Conservation (phyloP, 2,113 vertebrate species). For the Eptesicus fuscus region DNA sequence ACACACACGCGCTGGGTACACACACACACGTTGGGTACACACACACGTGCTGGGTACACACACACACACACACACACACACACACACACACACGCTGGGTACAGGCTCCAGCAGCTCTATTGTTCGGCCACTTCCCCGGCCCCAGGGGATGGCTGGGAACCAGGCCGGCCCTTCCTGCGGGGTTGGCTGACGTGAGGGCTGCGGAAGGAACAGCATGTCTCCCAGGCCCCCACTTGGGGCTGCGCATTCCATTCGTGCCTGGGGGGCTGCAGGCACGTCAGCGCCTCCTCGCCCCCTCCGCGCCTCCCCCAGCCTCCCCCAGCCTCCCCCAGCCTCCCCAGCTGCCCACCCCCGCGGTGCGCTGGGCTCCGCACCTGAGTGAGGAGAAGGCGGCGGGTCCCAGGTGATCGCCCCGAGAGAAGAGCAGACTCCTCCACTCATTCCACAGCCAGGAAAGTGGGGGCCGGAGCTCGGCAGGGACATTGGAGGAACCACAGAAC, state of each 20-base stretch:
- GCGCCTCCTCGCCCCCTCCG: background rate
- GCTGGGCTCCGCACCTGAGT: fast-evolving
- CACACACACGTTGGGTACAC: background rate
- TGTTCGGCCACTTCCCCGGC: conserved; percentile 53
- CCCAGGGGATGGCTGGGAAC: conserved; percentile 10
- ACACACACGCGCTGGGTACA: background rate
- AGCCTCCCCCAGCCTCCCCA: background rate
- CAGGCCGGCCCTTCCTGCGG: conserved; percentile 49
- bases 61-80: background rate
- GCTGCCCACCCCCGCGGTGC: fast-evolving
- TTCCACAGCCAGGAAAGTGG: background rate
- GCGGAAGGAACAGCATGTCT: conserved; percentile 48
- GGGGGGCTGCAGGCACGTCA: background rate
- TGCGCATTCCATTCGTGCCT: conserved; percentile 33
- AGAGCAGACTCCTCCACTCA: background rate
- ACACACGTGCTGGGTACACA: too few relatives aligned
- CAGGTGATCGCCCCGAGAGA: fast-evolving
- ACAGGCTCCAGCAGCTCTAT: conserved; percentile 8
- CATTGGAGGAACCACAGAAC: background rate
- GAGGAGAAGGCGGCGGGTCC: fast-evolving
- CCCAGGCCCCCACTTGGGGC: background rate
- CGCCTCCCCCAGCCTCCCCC: background rate
- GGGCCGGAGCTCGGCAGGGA: background rate
- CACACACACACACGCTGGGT: background rate
- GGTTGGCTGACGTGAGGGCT: conserved; percentile 25